Evolutionary conservation across 2,797 vertebrate species (phyloP).

Genomic region (Heterohyrax brucei): DNA sequence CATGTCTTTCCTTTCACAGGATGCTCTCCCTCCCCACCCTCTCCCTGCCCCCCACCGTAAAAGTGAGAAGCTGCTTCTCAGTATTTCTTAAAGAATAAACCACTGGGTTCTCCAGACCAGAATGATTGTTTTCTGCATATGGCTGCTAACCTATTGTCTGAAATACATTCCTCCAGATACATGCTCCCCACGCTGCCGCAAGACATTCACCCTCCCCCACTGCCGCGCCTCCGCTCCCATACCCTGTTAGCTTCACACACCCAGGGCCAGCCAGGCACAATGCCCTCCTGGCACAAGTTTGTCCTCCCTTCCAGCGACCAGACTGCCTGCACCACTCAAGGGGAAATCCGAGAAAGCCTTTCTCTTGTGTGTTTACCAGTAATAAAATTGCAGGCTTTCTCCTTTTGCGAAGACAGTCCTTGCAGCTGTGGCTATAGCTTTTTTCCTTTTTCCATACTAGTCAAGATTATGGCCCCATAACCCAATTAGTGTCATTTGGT

Average conservation of each 20-base stretch:
- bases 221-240: neutral
- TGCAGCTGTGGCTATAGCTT: conserved; percentile 79
- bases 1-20: conserved; percentile 3
- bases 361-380: conserved; percentile 54
- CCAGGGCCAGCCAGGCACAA: conserved; percentile 67
- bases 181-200: conserved; percentile 30
- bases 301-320: conserved; percentile 39
- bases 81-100: conserved; percentile 47
- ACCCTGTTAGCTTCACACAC: conserved; percentile 17
- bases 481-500: conserved; percentile 87
- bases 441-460: conserved; percentile 39
- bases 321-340: conserved; percentile 1
- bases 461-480: conserved; percentile 82
- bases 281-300: conserved; percentile 50
- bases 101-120: conserved; percentile 22
- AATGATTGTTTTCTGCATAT: conserved; percentile 47
- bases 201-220: neutral
- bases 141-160: conserved; percentile 70
- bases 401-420: conserved; percentile 77
- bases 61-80: conserved; percentile 48
- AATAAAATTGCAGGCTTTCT: conserved; percentile 76
- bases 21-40: neutral
- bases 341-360: conserved; percentile 56
- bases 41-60: neutral
- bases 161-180: conserved; percentile 77